These are phyloP conservation scores for Brotula barbata DNA, from an alignment of 2,797 vertebrate species.

Conservation along the genomic window DNA sequence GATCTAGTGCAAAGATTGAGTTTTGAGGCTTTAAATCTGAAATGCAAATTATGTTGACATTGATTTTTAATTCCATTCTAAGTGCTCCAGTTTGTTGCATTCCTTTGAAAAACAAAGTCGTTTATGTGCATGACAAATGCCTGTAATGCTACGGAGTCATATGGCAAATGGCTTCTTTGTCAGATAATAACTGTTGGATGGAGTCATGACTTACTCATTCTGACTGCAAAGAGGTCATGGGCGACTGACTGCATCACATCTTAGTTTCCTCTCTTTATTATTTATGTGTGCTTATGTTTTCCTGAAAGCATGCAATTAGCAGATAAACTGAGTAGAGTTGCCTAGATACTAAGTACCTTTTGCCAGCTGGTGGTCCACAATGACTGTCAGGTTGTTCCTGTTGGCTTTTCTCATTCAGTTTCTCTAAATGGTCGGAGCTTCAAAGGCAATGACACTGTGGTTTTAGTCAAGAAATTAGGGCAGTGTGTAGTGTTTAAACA, in stretches of 20 bases:
- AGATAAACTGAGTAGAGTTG: slow-evolving; percentile 62
- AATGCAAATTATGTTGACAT: slow-evolving; percentile 9
- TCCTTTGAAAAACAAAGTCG: slow-evolving; percentile 1
- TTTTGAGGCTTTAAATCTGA: slow-evolving; percentile 3
- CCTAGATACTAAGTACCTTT: slow-evolving; percentile 64
- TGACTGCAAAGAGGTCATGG: slow-evolving; percentile 47
- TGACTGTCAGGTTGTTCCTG: slow-evolving; percentile 60
- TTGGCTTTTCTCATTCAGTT: slow-evolving; percentile 41
- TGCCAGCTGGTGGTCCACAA: slow-evolving; percentile 59
- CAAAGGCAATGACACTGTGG: slow-evolving; percentile 44
- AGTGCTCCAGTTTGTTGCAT: neutral
- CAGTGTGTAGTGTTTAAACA: slow-evolving; percentile 41
- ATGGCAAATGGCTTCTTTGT: slow-evolving; percentile 31
- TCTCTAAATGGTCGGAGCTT: slow-evolving; percentile 56
- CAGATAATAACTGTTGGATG: slow-evolving; percentile 35
- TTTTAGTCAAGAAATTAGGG: slow-evolving; percentile 47
- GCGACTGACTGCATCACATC: slow-evolving; percentile 60
- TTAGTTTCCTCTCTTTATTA: slow-evolving; percentile 65
- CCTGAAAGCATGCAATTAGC: slow-evolving; percentile 69
- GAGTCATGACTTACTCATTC: slow-evolving; percentile 38
- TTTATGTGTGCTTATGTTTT: slow-evolving; percentile 60
- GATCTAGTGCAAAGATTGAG: neutral
- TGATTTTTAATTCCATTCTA: neutral
- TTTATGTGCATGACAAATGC: slow-evolving; percentile 7
- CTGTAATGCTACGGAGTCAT: slow-evolving; percentile 24